Conservation (phyloP, 2,797 vertebrate species). For the Myripristis murdjan region DNA sequence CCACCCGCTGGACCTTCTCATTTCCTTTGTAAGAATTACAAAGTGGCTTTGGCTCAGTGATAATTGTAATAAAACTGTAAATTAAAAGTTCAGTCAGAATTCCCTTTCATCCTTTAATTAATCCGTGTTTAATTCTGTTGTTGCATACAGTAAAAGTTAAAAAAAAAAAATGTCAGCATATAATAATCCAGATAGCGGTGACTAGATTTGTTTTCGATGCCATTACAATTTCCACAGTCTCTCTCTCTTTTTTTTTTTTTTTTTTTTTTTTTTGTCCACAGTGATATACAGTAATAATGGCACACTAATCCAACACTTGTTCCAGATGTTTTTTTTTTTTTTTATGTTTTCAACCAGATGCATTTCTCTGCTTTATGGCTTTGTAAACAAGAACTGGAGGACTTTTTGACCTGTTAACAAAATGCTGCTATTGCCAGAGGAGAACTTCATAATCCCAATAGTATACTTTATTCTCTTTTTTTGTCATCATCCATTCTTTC, state of each 20-base stretch:
- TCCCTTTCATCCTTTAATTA: no score
- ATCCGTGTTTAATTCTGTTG: background rate
- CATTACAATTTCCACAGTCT: no score
- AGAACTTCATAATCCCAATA: background rate
- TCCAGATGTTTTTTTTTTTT: no score
- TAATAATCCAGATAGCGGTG: no score
- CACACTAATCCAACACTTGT: background rate
- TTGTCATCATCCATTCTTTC: no score
- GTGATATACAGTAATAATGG: background rate
- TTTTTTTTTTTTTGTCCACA: background rate
- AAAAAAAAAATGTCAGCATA: background rate
- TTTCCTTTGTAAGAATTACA: no score
- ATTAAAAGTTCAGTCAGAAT: no score
- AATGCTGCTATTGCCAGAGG: slow-evolving; percentile 4
- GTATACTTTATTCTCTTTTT: background rate
- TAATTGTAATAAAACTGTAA: no score
- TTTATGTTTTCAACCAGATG: background rate
- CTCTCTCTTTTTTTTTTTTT: background rate
- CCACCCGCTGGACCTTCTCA: no score
- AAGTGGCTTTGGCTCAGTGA: no score
- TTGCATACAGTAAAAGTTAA: background rate
- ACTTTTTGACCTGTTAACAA: slow-evolving; percentile 34
- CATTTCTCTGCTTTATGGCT: slow-evolving; percentile 47
- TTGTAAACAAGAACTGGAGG: slow-evolving; percentile 52
- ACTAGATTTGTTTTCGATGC: no score